Evolutionary conservation across 2,888 invertebrate genomes (phyloP).

Genomic region (Ornithoptera priamus): DNA sequence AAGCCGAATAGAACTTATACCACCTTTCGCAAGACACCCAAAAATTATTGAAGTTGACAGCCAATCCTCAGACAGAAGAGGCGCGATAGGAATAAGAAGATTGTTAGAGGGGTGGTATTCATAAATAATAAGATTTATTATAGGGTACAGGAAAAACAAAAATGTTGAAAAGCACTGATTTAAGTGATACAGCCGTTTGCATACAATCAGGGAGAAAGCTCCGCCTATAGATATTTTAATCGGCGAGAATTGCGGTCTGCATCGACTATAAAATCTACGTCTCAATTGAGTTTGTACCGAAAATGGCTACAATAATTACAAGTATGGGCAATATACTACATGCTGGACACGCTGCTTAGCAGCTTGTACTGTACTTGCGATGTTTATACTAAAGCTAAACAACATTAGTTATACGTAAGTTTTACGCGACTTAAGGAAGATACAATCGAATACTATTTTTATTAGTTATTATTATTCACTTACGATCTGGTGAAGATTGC

Average conservation of each 20-base stretch:
- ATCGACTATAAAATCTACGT: conserved; percentile 64
- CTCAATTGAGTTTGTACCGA: conserved; percentile 37
- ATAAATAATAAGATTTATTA: no score
- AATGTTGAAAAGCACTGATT: no score
- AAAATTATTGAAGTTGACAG: no score
- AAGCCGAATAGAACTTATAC: no score
- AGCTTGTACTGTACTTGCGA: background rate
- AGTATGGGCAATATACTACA: conserved; percentile 2
- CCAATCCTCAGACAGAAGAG: no score
- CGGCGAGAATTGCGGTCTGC: conserved; percentile 53
- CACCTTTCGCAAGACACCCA: no score
- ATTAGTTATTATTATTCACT: no score
- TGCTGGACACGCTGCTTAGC: background rate
- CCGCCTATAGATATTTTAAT: conserved; percentile 72
- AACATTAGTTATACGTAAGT: background rate
- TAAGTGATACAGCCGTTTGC: conserved; percentile 63
- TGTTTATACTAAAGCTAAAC: background rate
- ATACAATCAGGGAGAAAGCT: conserved; percentile 76
- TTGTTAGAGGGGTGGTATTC: no score
- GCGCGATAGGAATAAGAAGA: no score
- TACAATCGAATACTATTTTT: background rate
- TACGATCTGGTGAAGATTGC: no score
- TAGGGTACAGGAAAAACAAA: no score
- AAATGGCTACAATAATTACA: conserved; percentile 24
- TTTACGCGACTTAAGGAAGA: background rate